phyloP scores from a whole-genome alignment of 2,888 invertebrate genomes.

The Microctonus aethiopoides region DNA sequence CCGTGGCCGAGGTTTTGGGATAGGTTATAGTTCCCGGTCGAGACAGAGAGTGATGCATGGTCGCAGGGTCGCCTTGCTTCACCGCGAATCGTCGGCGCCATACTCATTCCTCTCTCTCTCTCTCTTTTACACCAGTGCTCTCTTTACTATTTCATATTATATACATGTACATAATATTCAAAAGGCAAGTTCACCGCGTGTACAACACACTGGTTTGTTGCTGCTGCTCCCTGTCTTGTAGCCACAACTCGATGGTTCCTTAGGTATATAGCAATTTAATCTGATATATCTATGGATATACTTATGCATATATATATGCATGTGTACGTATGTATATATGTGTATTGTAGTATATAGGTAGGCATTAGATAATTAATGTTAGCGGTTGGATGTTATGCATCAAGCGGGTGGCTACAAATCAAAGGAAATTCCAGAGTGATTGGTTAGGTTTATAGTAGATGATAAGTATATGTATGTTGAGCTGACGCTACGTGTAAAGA shows the following conservation, averaged over 20 bases:
- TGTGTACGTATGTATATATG: background rate
- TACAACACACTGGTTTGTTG: constrained; percentile 8
- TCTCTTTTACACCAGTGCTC: background rate
- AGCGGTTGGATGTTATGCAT: constrained; percentile 3
- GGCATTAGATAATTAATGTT: constrained; percentile 1
- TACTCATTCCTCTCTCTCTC: constrained; percentile 20
- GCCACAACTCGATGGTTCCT: constrained; percentile 10
- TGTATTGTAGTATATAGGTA: background rate
- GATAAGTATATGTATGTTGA: background rate
- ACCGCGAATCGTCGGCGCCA: constrained; percentile 59
- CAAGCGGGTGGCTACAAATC: background rate
- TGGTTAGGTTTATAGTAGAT: background rate
- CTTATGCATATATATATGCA: background rate
- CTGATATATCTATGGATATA: background rate
- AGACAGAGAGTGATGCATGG: constrained; percentile 61
- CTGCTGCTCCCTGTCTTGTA: background rate
- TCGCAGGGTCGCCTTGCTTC: constrained; percentile 56
- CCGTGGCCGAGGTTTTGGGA: constrained; percentile 41
- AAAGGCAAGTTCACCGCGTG: background rate
- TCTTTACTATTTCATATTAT: constrained; percentile 10
- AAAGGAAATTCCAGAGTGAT: constrained; percentile 13
- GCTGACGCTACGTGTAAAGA: no score
- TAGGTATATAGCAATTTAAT: constrained; percentile 3
- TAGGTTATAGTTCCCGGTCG: constrained; percentile 53
- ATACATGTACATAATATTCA: background rate